phyloP scores from a whole-genome alignment of 2,888 invertebrate genomes.

The Microctonus aethiopoides region DNA sequence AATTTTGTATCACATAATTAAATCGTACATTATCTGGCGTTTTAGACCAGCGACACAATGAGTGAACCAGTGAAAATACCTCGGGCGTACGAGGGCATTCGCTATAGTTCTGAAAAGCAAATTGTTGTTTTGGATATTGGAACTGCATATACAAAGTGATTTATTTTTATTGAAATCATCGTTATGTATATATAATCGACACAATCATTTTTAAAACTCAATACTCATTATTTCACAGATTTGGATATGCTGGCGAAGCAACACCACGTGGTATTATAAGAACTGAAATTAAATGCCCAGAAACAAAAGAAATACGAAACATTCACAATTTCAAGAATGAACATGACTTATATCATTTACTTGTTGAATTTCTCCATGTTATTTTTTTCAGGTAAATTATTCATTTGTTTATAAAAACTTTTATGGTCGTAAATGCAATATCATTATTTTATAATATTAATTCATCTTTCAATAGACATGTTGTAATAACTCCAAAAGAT shows the following conservation, averaged over 20 bases:
- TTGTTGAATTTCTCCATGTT: constrained; percentile 88
- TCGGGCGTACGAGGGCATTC: constrained; percentile 80
- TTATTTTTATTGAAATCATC: not conserved
- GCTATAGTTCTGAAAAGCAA: constrained; percentile 86
- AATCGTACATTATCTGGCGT: too few species aligned
- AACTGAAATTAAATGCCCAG: constrained; percentile 78
- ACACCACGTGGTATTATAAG: constrained; percentile 89
- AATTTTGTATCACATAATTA: too few species aligned
- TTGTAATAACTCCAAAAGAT: constrained; percentile 93
- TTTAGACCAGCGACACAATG: not conserved
- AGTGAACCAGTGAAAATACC: constrained; percentile 71
- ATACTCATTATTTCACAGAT: constrained; percentile 69
- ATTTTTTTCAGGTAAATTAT: constrained; percentile 84
- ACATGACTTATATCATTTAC: constrained; percentile 83
- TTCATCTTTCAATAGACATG: constrained; percentile 72
- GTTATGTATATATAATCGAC: too few species aligned
- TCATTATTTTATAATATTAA: constrained; percentile 14
- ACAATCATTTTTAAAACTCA: constrained; percentile 17
- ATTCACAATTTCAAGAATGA: constrained; percentile 75
- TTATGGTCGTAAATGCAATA: constrained; percentile 30
- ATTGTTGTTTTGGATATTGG: constrained; percentile 92
- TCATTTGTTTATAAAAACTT: not conserved
- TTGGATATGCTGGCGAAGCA: constrained; percentile 91
- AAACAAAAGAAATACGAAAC: constrained; percentile 72
- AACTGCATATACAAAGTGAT: constrained; percentile 89